Base-by-base conservation (phyloP, 2,797 vertebrate species). In the Cirrhinus mrigala region DNA sequence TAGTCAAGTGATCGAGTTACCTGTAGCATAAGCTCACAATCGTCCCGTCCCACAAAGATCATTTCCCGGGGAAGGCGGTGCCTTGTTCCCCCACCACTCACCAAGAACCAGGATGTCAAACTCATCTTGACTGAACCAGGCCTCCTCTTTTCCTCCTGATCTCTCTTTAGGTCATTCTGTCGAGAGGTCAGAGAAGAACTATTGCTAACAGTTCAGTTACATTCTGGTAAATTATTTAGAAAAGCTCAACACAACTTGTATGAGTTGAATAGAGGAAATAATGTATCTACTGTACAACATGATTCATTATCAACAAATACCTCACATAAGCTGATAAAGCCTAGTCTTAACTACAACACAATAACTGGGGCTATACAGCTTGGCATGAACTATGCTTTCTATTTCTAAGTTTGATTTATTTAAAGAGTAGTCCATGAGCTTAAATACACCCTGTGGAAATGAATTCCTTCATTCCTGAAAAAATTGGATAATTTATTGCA, bases 21-120 rank as follows among this genome's bases (percentile, higher is more conserved):
- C 98, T 99, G 98, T 85, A 99, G 94, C 98, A 99, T 99, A 87
- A 99, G 96, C 91, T 99, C 98, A 89, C 98, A 99, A 95, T 99
- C 98, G 89, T 99, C 98, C 93, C 98, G 96, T 86, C 98, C 98
- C 89, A 99, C 98, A 86, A 99, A 99, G 94, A 99, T 99, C 98
- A 99, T 99, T 94, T 99, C 98, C 85, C 97, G 94, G 90, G 98
- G 98, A 92, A 99, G 97, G 88, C 98, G 97, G 62, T 99, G 98
- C 69, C 97, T 96, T 50, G 96, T 99, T 93, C 98, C 98, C 90
- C 97, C 97, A 86, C 96, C 94, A 94, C 97, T 98, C 94, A 99
- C 97, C 94, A 99, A 96, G 96, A 99, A 99, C 98, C 98, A 99
- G 88, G 98, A 98, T 90, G 98, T 99, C 94, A 99, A 95, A 95